Conservation (phyloP, 2,113 vertebrate species). For the Seriola rivoliana region DNA sequence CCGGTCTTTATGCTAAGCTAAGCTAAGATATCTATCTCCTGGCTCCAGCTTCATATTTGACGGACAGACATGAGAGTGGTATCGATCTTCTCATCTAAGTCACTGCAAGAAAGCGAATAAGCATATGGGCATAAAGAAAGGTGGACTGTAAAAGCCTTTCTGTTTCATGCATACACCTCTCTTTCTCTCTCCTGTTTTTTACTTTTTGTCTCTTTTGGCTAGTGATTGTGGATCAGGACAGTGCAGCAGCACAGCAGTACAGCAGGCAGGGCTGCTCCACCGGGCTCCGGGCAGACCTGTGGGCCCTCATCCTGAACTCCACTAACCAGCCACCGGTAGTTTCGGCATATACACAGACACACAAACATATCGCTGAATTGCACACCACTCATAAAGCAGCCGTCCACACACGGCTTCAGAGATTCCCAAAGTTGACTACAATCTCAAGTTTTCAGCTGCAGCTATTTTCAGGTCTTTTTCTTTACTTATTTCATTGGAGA, state of each 20-base stretch:
- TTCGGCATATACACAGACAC: conserved; percentile 1
- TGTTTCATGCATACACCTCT: neutral
- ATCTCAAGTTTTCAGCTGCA: neutral
- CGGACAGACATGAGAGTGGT: neutral
- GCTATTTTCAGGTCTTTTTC: neutral
- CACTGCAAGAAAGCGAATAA: neutral
- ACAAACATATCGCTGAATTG: neutral
- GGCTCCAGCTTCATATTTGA: neutral
- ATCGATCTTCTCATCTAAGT: neutral
- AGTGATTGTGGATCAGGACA: conserved; percentile 94
- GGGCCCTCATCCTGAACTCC: conserved; percentile 94
- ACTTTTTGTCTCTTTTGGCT: conserved; percentile 1
- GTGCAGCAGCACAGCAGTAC: conserved; percentile 95
- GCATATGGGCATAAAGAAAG: neutral
- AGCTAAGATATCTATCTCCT: neutral
- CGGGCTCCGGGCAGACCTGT: conserved; percentile 92
- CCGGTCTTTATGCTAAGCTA: neutral
- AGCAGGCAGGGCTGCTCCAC: conserved; percentile 95
- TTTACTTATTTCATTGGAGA: neutral
- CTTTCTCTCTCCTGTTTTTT: neutral
- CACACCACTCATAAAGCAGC: neutral
- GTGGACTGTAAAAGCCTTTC: neutral
- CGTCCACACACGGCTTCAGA: conserved; percentile 62
- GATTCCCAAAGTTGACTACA: conserved; percentile 68
- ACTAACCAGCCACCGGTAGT: conserved; percentile 93